phyloP scores from a whole-genome alignment of 1,140 invertebrate genomes.

The Patella vulgata region DNA sequence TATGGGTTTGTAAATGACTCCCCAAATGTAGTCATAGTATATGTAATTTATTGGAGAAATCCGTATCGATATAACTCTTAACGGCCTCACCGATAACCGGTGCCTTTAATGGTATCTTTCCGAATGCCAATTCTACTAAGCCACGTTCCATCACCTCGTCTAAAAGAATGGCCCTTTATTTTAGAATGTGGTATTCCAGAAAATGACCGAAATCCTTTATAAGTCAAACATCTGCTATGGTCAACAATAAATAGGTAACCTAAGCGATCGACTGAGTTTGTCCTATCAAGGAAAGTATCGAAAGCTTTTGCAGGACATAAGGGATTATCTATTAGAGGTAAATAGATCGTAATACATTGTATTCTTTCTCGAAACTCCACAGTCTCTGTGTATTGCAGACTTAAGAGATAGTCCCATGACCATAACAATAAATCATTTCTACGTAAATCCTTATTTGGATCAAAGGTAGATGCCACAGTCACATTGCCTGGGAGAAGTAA shows the following conservation, averaged over 20 bases:
- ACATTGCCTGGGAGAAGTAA: conserved; percentile 19
- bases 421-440: no score
- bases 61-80: conserved; percentile 15
- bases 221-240: background rate
- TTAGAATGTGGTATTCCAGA: background rate
- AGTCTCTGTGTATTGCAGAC: conserved; percentile 14
- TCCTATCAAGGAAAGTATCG: background rate
- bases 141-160: conserved; percentile 14
- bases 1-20: background rate
- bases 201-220: background rate
- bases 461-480: conserved; percentile 2
- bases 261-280: conserved; percentile 2
- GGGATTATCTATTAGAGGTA: conserved; percentile 1
- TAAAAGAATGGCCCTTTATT: conserved; percentile 13
- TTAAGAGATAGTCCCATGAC: conserved; percentile 3
- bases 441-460: conserved; percentile 1
- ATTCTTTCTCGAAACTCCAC: conserved; percentile 19
- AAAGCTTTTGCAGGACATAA: conserved; percentile 9
- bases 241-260: conserved; percentile 3
- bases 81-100: conserved; percentile 13
- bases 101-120: conserved; percentile 7
- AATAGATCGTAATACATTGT: background rate
- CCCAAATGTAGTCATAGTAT: conserved; percentile 7
- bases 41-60: conserved; percentile 12
- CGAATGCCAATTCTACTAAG: conserved; percentile 5